Base-by-base conservation (phyloP, 2,797 vertebrate genomes). In the Hozukius guyotensis region DNA sequence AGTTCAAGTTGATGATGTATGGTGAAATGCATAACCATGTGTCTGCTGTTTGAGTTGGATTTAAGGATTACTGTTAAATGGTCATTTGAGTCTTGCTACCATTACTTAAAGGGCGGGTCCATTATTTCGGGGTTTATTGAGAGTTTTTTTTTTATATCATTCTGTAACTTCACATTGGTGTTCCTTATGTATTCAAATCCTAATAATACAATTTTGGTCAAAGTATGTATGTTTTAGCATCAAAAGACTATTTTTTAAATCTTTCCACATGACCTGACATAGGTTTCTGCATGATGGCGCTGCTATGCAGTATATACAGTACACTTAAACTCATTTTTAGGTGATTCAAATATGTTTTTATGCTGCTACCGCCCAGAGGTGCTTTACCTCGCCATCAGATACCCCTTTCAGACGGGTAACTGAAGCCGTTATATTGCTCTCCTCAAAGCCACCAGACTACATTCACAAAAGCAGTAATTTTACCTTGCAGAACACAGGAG, bases 1-100 rank as follows among this genome's bases (percentile, higher is more conserved):
- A 87, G 36, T 83, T 87, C 61, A 86, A 78, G 74, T 61, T 83
- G 81, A 81, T 73, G 64, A 78, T 74, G 66, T 74, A 84, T 83
- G 78, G 53, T 79, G 82, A 82, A 88, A 72, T 78, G 53, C 57
- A 76, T 52, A 68, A 84, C 80, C 74, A 77, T 24, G 64, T 79
- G 88, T 84, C 56, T 79, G 46, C 65, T 64, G 77, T 82, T 82
- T 80, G 64, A 82, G 59, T 71, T 72, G 36, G 52, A 72, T 80
- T 84, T 78, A 70, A 42, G 34, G 61, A 76, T 80, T 76, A 60
- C 55, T 71, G 25, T 80, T 68, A 67, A 75, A 85, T 70, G 24
- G 38, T 64, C 24, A 22, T 78, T 78, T 55, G 13, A 80, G 27
- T 75, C 29, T 60, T 25, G 73, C 83, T 75, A 78, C 69, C 49